Base-by-base conservation (phyloP, 30 jellyfish, hydroid and myxozoan genomes). In the Chrysaora quinquecirrha region DNA sequence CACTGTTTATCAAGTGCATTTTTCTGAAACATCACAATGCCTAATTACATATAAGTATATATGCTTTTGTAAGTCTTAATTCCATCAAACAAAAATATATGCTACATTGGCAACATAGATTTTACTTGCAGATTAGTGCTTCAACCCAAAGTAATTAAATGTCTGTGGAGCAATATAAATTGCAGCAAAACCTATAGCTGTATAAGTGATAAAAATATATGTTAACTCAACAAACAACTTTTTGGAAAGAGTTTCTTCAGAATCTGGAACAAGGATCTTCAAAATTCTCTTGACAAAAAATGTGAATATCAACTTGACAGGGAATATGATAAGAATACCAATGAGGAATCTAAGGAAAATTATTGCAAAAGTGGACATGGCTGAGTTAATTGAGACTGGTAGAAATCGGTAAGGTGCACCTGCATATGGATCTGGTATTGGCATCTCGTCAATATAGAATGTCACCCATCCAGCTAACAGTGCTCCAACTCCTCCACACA, bases 401-500 rank as follows among this genome's bases (percentile, higher is more conserved):
- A 28, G 21, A 48, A 75, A 52, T 2, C 35, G 23, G 47, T 4
- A 71, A 23, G 97, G 97, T 30, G 96, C 92, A 22, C 96, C 97
- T 29, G 56, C 96, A 68, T 80, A 93, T 0, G 98, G 98, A 38
- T 93, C 94, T 1, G 95, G 94, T 4, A 93, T 69, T 0, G 97
- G 97, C 25, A 66, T 87, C 52, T 77, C 82, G 38, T 93, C 96
- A 56, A 93, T 48, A 76, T 87, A 81, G 85, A 52, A 93, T 24
- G 76, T 71, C 31, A 86, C 76, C 98, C 97, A 86, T 28, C 74
- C 56, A 0, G 97, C 89, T 21, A 93, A 46, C 87, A 88, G 30
- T 20, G 95, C 95, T 27, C 98, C 98, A 64, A 96, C 80, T 23
- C 98, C 97, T 20, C 86, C 96, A 52, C 96, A 80, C 3, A 93